phyloP scores from a whole-genome alignment of 1,140 invertebrate genomes.

The Batillaria attramentaria region DNA sequence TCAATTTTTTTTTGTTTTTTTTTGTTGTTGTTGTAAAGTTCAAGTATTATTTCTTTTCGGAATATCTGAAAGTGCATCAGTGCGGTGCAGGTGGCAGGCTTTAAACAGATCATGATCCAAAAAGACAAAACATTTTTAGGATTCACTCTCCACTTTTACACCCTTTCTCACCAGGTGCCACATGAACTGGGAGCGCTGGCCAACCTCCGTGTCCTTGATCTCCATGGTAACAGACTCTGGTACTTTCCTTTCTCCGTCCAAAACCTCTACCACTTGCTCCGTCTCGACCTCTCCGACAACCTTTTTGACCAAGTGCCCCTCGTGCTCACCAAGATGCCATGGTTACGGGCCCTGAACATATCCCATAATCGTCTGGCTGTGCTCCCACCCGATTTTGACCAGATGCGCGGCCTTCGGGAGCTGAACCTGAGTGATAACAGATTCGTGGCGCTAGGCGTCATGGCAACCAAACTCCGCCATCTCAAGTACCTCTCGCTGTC shows the following conservation, averaged over 20 bases:
- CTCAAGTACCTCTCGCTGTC: conserved; percentile 61
- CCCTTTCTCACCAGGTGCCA: conserved; percentile 28
- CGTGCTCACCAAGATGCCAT: conserved; percentile 58
- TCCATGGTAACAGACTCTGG: conserved; percentile 64
- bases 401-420: conserved; percentile 57
- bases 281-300: conserved; percentile 63
- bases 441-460: conserved; percentile 48
- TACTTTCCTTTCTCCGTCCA: conserved; percentile 62
- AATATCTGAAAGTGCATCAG: too few relatives aligned
- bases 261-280: conserved; percentile 55
- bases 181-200: conserved; percentile 60
- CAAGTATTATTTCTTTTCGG: too few relatives aligned
- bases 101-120: too few relatives aligned
- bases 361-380: conserved; percentile 57
- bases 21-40: too few relatives aligned
- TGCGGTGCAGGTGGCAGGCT: too few relatives aligned
- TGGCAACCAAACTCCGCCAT: conserved; percentile 42
- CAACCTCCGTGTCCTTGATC: conserved; percentile 57
- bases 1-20: too few relatives aligned
- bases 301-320: conserved; percentile 65
- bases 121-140: too few relatives aligned
- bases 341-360: conserved; percentile 55
- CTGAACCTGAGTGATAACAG: conserved; percentile 62
- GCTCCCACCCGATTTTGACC: conserved; percentile 61
- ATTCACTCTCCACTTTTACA: too few relatives aligned